phyloP scores from a whole-genome alignment of 2,113 vertebrate species.

The Prinia subflava region DNA sequence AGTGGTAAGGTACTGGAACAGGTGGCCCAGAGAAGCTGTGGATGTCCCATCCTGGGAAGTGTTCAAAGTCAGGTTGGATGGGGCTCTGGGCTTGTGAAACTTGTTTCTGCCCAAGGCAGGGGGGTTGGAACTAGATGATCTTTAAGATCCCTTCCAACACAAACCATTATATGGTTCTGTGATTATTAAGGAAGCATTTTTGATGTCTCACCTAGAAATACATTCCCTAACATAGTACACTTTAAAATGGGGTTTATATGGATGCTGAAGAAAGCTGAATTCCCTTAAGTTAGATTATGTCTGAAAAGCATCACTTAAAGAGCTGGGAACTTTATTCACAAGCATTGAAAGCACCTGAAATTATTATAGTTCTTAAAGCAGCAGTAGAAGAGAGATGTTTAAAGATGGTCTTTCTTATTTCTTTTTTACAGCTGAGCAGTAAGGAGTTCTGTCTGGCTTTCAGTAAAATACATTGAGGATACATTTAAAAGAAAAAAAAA shows the following conservation, averaged over 20 bases:
- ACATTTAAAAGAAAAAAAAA: background rate
- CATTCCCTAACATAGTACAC: background rate
- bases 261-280: background rate
- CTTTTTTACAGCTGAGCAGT: background rate
- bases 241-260: background rate
- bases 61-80: background rate
- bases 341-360: background rate
- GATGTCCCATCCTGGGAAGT: accelerated
- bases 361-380: background rate
- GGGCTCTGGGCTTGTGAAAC: background rate
- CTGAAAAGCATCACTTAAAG: background rate
- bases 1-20: background rate
- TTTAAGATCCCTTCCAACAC: background rate
- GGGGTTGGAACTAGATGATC: background rate
- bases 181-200: background rate
- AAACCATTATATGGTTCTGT: background rate
- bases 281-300: background rate
- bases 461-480: background rate
- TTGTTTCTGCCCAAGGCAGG: background rate
- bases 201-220: background rate
- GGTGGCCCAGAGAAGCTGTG: background rate
- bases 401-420: background rate
- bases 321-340: background rate
- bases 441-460: background rate
- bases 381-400: accelerated